A percentile compares a stretch with the other conserved stretches of the same genome.
Conservation (phyloP, 1,140 invertebrate genomes). For the Manduca sexta region DNA sequence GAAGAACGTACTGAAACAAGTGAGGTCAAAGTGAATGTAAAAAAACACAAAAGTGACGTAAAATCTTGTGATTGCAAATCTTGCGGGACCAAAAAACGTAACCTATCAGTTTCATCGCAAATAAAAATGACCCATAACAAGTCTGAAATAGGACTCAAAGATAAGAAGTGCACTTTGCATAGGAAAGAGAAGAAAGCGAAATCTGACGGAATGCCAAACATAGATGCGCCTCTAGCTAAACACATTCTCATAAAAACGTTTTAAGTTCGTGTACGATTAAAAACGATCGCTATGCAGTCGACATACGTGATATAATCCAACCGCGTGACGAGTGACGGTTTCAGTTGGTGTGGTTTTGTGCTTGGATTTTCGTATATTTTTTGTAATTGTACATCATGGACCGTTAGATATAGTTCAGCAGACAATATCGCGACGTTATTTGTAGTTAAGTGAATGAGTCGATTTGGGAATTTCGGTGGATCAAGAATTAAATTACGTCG, state of each 20-base stretch:
- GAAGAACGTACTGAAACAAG: neutral
- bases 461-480: neutral
- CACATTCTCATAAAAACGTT: constrained; percentile 60
- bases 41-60: constrained; percentile 26
- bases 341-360: constrained; percentile 6
- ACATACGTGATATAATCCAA: neutral
- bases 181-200: constrained; percentile 48
- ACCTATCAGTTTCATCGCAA: constrained; percentile 50
- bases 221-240: constrained; percentile 44
- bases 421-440: constrained; percentile 58
- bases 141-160: constrained; percentile 59
- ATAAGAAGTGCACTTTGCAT: constrained; percentile 53
- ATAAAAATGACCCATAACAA: constrained; percentile 63
- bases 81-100: constrained; percentile 50
- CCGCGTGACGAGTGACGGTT: constrained; percentile 16
- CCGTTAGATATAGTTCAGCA: constrained; percentile 43
- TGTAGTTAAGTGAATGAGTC: constrained; percentile 28
- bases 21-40: constrained; percentile 17
- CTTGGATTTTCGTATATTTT: constrained; percentile 13
- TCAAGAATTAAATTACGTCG: neutral
- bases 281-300: neutral
- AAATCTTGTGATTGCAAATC: constrained; percentile 34
- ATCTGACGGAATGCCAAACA: constrained; percentile 40
- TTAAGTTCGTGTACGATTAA: constrained; percentile 15
- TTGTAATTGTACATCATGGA: constrained; percentile 1